A percentile compares a stretch with the other conserved stretches of the same genome.
Conservation (phyloP, 2,888 invertebrate species). For the Dicranocentrus wangi region DNA sequence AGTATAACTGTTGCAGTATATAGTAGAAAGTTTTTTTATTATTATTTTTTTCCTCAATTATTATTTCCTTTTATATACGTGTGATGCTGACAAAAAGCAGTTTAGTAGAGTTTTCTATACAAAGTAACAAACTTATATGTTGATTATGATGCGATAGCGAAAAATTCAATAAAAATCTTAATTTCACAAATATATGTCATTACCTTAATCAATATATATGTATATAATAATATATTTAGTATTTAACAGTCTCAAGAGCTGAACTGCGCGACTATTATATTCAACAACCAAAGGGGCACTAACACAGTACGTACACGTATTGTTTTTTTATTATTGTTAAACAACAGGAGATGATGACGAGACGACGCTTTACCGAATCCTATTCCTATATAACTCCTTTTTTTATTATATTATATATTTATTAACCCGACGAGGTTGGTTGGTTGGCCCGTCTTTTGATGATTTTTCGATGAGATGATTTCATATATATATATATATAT, state of each 20-base stretch:
- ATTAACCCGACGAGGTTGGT: too few relatives aligned
- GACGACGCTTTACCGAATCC: conserved; percentile 10
- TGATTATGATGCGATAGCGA: conserved; percentile 64
- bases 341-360: neutral
- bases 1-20: conserved; percentile 13
- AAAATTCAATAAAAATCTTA: conserved; percentile 64
- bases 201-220: conserved; percentile 30
- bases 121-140: conserved; percentile 66
- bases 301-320: conserved; percentile 51
- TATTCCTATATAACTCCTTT: too few relatives aligned
- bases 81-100: conserved; percentile 65
- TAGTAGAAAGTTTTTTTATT: conserved; percentile 47
- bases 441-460: too few relatives aligned
- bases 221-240: conserved; percentile 56
- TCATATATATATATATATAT: too few relatives aligned
- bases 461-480: too few relatives aligned
- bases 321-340: neutral
- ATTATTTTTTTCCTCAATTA: conserved; percentile 18
- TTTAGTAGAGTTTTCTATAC: too few relatives aligned
- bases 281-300: conserved; percentile 68
- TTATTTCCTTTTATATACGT: too few relatives aligned
- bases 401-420: too few relatives aligned
- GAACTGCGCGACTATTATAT: conserved; percentile 67
- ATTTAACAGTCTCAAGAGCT: conserved; percentile 67
- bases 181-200: conserved; percentile 61